Base-by-base conservation (phyloP, 2,797 vertebrate species). In the Pangasius larnaudii region DNA sequence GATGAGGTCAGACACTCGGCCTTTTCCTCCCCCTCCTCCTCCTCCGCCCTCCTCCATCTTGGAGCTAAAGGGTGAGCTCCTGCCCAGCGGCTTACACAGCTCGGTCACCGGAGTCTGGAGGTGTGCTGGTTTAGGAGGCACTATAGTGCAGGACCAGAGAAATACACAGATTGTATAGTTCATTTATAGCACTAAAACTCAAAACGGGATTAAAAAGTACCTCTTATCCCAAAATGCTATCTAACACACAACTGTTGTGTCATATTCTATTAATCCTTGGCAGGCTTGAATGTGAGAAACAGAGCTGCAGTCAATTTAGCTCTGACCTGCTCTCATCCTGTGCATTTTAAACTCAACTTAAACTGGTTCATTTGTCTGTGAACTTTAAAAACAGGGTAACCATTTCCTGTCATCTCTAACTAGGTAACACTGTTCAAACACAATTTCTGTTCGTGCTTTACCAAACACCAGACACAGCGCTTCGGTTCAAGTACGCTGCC, bases 1-100 rank as follows among this genome's bases (percentile, higher is more conserved):
- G 95, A 97, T 97, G 91, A 97, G 95, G 92, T 95, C 89, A n/a
- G 91, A 96, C 61, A 97, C 95, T 91, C 96, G 84, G 81, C 91
- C 94, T 95, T 36, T 94, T 91, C 84, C 71, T 1, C 85, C 87
- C 94, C 59, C 90, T 86, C 88, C 85, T 89, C 85, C 83, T 86
- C 80, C 81, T 84, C 58, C 82, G 30, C 74, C 85, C 13, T 93
- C 94, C 89, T 95, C 95, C 96, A 96, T 96, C 24, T 27, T 88
- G 74, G 22, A 13, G 89, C 56, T 91, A 72, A 90, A 51, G 1
- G 53, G 78, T 19, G 90, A 89, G 75, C 82, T 49, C 81, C 11
- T 85, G 88, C 87, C 84, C 88, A 94, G 90, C 0, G 93, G 93
- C 53, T 91, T 90, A 3, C 88, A 69, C 78, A 88, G 53, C 67